Evolutionary conservation across 35 echinoderm and acorn worm genomes (phyloP).

Genomic region (Amphiura filiformis): DNA sequence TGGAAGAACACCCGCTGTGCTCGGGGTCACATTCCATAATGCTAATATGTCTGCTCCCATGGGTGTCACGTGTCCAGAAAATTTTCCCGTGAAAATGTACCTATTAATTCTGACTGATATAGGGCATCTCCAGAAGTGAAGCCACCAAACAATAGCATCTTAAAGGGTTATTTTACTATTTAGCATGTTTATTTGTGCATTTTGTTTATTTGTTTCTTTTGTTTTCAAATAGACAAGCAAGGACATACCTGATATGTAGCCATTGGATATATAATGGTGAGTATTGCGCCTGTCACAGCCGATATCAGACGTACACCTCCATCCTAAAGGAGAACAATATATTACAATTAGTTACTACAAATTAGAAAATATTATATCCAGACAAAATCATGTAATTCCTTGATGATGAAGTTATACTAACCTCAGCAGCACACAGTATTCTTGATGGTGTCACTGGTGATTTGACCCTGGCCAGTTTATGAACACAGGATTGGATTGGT

Average conservation of each 20-base stretch:
- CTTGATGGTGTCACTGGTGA: conserved; percentile 53
- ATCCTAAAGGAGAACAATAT: conserved; percentile 52
- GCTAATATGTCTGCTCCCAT: too few relatives aligned
- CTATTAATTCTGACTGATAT: too few relatives aligned
- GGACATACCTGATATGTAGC: conserved; percentile 85
- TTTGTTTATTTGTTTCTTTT: too few relatives aligned
- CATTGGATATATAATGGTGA: conserved; percentile 97
- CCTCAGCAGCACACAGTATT: conserved; percentile 98
- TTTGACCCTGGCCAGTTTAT: conserved; percentile 78
- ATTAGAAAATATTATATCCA: too few relatives aligned
- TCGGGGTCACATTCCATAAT: too few relatives aligned
- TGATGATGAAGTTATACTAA: conserved; percentile 1
- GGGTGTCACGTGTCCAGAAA: too few relatives aligned
- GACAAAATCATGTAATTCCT: too few relatives aligned
- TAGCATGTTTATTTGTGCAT: background rate
- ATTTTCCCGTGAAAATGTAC: too few relatives aligned
- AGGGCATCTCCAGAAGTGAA: background rate
- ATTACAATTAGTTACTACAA: background rate
- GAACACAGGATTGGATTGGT: conserved; percentile 90
- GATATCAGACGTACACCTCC: conserved; percentile 89
- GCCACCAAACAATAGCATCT: background rate
- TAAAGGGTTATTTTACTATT: background rate
- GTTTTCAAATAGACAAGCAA: too few relatives aligned
- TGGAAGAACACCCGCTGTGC: too few relatives aligned
- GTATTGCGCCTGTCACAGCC: conserved; percentile 64